Conservation (phyloP, 1,140 invertebrate genomes). For the Heterodera carotae region DNA sequence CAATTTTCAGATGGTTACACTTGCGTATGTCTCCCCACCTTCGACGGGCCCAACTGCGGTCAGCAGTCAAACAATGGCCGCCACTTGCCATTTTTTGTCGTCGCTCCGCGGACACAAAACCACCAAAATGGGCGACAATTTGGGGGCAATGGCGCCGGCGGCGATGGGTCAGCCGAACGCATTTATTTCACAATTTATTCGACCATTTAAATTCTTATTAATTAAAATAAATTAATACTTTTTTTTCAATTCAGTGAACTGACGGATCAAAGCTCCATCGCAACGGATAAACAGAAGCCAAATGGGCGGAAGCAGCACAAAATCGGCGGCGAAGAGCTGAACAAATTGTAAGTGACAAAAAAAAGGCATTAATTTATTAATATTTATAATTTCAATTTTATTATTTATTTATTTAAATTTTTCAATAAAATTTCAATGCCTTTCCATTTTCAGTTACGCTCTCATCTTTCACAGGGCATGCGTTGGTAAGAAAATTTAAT, state of each 20-base stretch:
- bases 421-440: not conserved
- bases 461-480: constrained; percentile 56
- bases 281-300: no score
- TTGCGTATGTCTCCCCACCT: not conserved
- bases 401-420: no score
- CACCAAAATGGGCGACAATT: no score
- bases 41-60: not conserved
- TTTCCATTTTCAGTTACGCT: constrained; percentile 19
- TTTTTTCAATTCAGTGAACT: not conserved
- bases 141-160: no score
- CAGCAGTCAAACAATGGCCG: not conserved
- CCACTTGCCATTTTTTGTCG: not conserved
- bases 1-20: not conserved
- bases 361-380: no score
- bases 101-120: no score
- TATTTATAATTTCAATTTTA: no score
- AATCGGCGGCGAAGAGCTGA: constrained; percentile 46
- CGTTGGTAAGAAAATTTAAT: constrained; percentile 35
- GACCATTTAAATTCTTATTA: not conserved
- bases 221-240: not conserved
- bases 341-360: constrained; percentile 54
- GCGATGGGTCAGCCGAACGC: no score
- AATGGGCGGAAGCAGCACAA: constrained; percentile 23
- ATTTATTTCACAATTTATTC: not conserved
- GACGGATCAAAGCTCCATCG: no score